These are phyloP conservation scores for Cynoglossus semilaevis DNA, from an alignment of 2,113 vertebrate species.

Conservation along the genomic window DNA sequence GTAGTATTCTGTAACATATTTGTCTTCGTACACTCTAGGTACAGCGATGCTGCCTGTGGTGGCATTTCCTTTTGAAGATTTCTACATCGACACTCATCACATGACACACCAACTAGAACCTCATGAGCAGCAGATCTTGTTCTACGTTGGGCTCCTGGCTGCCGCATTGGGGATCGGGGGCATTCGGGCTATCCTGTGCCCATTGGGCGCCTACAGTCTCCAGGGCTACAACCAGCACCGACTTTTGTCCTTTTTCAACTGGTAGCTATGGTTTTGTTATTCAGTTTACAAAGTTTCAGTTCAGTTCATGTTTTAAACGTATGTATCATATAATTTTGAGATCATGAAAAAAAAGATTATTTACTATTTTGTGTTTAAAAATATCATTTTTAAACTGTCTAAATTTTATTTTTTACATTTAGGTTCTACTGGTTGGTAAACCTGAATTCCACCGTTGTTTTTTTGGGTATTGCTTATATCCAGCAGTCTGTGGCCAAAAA, in stretches of 20 bases:
- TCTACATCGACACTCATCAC: slow-evolving; percentile 79
- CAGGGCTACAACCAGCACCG: slow-evolving; percentile 76
- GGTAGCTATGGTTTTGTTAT: slow-evolving; percentile 68
- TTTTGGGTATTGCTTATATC: slow-evolving; percentile 89
- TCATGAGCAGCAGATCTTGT: slow-evolving; percentile 80
- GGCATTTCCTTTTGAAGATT: slow-evolving; percentile 89
- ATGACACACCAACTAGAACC: slow-evolving; percentile 71
- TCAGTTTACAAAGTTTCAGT: too few relatives aligned
- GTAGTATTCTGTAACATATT: neutral
- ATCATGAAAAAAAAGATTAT: too few relatives aligned
- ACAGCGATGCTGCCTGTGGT: slow-evolving; percentile 84
- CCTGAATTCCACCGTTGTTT: slow-evolving; percentile 84
- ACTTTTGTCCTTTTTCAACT: slow-evolving; percentile 86
- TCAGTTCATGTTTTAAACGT: too few relatives aligned
- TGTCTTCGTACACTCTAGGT: slow-evolving; percentile 67
- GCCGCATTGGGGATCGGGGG: slow-evolving; percentile 85
- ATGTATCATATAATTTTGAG: too few relatives aligned
- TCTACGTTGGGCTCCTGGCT: slow-evolving; percentile 82
- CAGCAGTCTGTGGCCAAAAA: slow-evolving; percentile 85
- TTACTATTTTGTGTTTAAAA: neutral
- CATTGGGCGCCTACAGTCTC: slow-evolving; percentile 78
- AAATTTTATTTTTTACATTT: slow-evolving; percentile 14
- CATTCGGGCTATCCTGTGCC: slow-evolving; percentile 84
- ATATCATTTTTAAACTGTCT: neutral
- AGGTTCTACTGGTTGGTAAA: slow-evolving; percentile 93